A percentile compares a stretch with the other conserved stretches of the same genome.
Evolutionary conservation across 1,140 invertebrate genomes (phyloP).

Genomic region (Metaphire vulgaris): DNA sequence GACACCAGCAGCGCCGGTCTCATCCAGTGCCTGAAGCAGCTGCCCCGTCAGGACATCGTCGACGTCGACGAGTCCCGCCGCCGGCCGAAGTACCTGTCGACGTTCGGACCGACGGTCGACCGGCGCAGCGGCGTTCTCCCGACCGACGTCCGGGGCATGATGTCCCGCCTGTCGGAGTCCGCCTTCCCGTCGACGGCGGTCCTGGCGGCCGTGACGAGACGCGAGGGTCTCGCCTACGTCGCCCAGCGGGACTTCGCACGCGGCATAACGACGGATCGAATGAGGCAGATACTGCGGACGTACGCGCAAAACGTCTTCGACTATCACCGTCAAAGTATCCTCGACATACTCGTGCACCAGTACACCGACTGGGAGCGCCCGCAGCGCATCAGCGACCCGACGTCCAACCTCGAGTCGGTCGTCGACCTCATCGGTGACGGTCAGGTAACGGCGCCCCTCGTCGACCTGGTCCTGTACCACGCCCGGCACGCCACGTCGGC

Average conservation of each 20-base stretch:
- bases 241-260: conserved; percentile 82
- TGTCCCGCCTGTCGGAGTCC: conserved; percentile 4
- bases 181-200: conserved; percentile 59
- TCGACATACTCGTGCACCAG: conserved; percentile 91
- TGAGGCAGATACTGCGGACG: conserved; percentile 62
- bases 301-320: conserved; percentile 78
- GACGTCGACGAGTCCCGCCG: conserved; percentile 61
- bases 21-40: conserved; percentile 74
- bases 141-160: conserved; percentile 30
- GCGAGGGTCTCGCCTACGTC: conserved; percentile 81
- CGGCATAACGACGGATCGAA: conserved; percentile 60
- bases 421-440: conserved; percentile 83
- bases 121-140: conserved; percentile 50
- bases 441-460: conserved; percentile 68
- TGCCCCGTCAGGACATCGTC: conserved; percentile 70
- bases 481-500: conserved; percentile 55
- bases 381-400: conserved; percentile 71
- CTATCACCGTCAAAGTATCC: conserved; percentile 89
- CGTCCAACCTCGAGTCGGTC: conserved; percentile 87
- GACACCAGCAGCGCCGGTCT: background rate
- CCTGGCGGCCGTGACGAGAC: conserved; percentile 85
- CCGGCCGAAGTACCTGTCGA: conserved; percentile 56
- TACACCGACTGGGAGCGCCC: conserved; percentile 87
- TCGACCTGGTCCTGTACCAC: conserved; percentile 60
- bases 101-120: conserved; percentile 66